Conservation (phyloP, 2,113 vertebrate species). For the Dendrocopos noguchii region DNA sequence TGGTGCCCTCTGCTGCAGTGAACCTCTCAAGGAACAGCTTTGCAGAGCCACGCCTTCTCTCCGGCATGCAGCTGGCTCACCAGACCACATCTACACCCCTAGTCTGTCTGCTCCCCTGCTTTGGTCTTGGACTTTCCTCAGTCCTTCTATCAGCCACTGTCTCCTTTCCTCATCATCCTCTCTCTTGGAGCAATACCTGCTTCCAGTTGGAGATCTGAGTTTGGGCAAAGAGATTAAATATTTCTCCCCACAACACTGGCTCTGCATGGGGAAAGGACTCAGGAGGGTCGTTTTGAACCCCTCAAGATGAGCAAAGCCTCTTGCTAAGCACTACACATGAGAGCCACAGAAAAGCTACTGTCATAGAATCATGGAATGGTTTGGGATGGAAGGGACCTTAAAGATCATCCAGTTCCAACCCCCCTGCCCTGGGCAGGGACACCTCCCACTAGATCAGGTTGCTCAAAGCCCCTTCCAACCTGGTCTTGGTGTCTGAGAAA, state of each 20-base stretch:
- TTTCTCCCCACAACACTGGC: accelerated
- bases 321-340: accelerated
- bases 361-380: not conserved
- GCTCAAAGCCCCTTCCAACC: too few species aligned
- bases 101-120: not conserved
- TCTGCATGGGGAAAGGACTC: accelerated
- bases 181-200: not conserved
- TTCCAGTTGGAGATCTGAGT: not conserved
- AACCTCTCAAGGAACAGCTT: not conserved
- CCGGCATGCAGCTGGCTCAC: accelerated
- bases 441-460: too few species aligned
- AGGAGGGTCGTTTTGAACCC: not conserved
- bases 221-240: not conserved
- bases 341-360: not conserved
- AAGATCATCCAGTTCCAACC: not conserved
- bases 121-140: not conserved
- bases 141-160: not conserved
- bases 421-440: too few species aligned
- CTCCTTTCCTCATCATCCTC: not conserved
- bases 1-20: conserved; percentile 65
- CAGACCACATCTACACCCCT: not conserved
- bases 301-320: not conserved
- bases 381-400: not conserved
- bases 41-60: accelerated
- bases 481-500: not conserved